phyloP scores from a whole-genome alignment of 2,888 invertebrate species.

The Parapristionchus giblindavisi region DNA sequence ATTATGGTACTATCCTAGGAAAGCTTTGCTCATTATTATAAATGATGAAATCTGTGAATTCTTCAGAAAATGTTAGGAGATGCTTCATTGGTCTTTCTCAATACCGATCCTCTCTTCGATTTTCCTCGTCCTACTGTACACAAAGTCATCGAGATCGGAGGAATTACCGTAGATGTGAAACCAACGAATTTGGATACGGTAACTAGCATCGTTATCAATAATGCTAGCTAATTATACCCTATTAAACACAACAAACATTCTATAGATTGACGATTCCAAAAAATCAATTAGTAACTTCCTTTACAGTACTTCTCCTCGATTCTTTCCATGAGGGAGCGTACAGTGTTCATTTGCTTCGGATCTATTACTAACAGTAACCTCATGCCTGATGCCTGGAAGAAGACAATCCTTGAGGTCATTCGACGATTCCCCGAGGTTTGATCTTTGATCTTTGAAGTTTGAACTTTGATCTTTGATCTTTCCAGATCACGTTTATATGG shows the following conservation, averaged over 20 bases:
- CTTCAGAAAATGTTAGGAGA: conserved; percentile 4
- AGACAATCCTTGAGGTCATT: conserved; percentile 9
- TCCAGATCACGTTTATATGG: conserved; percentile 32
- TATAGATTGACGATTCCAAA: not conserved
- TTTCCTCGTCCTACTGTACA: conserved; percentile 35
- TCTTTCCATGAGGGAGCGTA: not conserved
- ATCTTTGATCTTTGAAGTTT: not conserved
- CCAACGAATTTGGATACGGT: conserved; percentile 16
- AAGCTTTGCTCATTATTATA: no score
- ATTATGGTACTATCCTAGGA: no score
- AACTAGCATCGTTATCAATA: no score
- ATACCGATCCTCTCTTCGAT: conserved; percentile 34
- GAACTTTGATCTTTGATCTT: not conserved
- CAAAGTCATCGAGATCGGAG: conserved; percentile 31
- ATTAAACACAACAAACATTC: not conserved
- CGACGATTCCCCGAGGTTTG: conserved; percentile 23
- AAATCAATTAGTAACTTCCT: not conserved
- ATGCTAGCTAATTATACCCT: not conserved
- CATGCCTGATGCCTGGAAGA: conserved; percentile 27
- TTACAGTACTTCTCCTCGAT: conserved; percentile 12
- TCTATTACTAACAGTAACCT: conserved; percentile 3
- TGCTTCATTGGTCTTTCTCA: conserved; percentile 20
- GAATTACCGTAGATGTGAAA: conserved; percentile 11
- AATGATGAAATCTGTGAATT: no score
- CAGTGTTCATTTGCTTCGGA: conserved; percentile 22